Evolutionary conservation across 2,888 invertebrate genomes (phyloP), one percentile per base, ranked within the genome.

Genomic region (Escarpia spicata): DNA sequence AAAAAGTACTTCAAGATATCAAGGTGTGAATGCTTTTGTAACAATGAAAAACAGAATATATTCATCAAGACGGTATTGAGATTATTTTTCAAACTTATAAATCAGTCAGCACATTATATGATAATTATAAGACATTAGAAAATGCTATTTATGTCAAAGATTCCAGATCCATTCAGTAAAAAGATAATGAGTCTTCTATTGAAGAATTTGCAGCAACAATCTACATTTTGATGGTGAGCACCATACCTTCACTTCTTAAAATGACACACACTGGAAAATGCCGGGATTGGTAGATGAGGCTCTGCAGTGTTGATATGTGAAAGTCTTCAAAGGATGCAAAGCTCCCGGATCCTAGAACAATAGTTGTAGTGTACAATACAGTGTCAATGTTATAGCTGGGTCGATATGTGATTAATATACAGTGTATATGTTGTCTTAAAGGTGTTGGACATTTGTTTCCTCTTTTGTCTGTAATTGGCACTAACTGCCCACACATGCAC

Each of bases 181-280:
- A 15, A 75, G 19, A 75, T 75, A 26, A 26, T 75, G 26, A 75
- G 52, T 52, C 6, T 9, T 45, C 1, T 12, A 60, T 19, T 19
- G 26, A 15, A n/a, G 26, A 26, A 75, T n/a, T 75, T 75, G 19
- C 19, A 15, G 6, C 19, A 75, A 75, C n/a, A n/a, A 75, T 26
- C n/a, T 1, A 26, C n/a, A 2, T n/a, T 75, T 26, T 75, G 26
- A n/a, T 75, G 26, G 75, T 75, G n/a, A 26, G 6, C 19, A 75
- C 60, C 19, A 19, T 75, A 75, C 75, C 75, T 75, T 75, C 75
- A 26, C 19, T 75, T n/a, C 75, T 75, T 75, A 75, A 26, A 75
- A 75, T 26, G 75, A 75, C 75, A 75, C 75, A 75, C 75, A 75
- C 75, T 75, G 75, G 75, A 75, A 75, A 75, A 75, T 75, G 75